phyloP scores from a whole-genome alignment of 2,888 invertebrate species.

The Tipula unca region DNA sequence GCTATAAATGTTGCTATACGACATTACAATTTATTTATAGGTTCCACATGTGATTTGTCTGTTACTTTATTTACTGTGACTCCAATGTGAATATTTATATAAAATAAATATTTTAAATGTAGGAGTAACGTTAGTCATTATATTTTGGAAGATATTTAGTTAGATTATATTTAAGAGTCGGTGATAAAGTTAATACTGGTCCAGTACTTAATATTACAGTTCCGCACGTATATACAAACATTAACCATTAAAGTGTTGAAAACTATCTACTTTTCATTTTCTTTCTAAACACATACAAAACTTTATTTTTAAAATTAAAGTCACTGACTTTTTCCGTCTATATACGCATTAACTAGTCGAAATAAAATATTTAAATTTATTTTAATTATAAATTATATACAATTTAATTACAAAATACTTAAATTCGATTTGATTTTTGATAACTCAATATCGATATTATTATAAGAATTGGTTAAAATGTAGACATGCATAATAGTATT shows the following conservation, averaged over 20 bases:
- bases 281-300: background rate
- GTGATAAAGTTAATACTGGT: too few species aligned
- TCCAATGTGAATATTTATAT: background rate
- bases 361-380: background rate
- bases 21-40: background rate
- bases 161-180: too few species aligned
- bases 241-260: background rate
- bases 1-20: background rate
- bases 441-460: background rate
- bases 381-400: background rate
- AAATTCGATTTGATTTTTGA: too few species aligned
- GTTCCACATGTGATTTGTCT: background rate
- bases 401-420: background rate
- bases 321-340: background rate
- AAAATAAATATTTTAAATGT: background rate
- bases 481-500: background rate
- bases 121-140: background rate
- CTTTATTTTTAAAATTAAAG: background rate
- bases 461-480: background rate
- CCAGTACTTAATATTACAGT: background rate
- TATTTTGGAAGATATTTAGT: background rate
- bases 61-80: background rate
- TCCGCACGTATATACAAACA: background rate
- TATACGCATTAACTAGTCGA: background rate
- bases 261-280: background rate